Evolutionary conservation across 2,113 vertebrate genomes (phyloP).

Genomic region (Siniperca chuatsi): DNA sequence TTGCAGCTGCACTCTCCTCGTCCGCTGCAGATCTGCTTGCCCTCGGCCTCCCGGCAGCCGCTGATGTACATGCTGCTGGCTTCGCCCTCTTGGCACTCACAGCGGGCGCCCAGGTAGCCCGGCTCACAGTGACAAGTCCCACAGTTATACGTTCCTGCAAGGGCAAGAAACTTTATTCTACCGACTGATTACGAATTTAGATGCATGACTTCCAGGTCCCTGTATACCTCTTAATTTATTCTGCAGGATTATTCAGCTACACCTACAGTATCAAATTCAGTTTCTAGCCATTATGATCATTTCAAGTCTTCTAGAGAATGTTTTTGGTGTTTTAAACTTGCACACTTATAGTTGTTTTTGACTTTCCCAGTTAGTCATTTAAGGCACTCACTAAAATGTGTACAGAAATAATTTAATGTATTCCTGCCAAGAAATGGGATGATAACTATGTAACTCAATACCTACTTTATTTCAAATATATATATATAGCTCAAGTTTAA

Average conservation of each 20-base stretch:
- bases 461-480: not conserved
- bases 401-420: not conserved
- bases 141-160: constrained; percentile 85
- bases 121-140: constrained; percentile 91
- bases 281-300: not conserved
- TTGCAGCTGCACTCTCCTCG: constrained; percentile 96
- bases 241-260: not conserved
- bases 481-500: not conserved
- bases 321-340: not conserved
- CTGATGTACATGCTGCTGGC: constrained; percentile 81
- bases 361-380: not conserved
- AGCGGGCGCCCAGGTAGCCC: constrained; percentile 90
- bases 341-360: not conserved
- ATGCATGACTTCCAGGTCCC: not conserved
- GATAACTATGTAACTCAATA: not conserved
- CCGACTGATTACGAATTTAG: too few relatives aligned
- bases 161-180: not conserved
- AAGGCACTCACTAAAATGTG: not conserved
- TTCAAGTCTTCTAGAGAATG: not conserved
- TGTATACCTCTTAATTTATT: not conserved
- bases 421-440: not conserved
- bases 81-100: constrained; percentile 94
- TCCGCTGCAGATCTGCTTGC: constrained; percentile 94
- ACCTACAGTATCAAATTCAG: too few relatives aligned
- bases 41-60: constrained; percentile 91